Percentiles rank a stretch among this genome's conserved stretches.
phyloP scores from a whole-genome alignment of 2,797 vertebrate species.

The Premnoplex brunnescens region DNA sequence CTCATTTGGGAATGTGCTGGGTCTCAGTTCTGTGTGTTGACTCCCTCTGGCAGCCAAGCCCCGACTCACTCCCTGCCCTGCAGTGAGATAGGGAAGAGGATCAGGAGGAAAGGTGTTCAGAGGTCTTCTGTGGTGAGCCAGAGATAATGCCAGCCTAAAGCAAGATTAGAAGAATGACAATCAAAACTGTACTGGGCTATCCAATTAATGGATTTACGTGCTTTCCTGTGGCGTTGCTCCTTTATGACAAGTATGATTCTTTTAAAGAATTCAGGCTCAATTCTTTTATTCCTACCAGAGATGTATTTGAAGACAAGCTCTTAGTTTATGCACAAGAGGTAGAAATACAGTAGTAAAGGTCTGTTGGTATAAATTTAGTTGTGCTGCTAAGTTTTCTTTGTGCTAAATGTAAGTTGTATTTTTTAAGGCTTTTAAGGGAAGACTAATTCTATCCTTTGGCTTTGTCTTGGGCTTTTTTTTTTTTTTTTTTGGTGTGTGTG shows the following conservation, averaged over 20 bases:
- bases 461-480: not conserved
- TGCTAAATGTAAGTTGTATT: not conserved
- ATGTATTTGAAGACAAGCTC: not conserved
- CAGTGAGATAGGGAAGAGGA: not conserved
- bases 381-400: not conserved
- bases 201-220: not conserved
- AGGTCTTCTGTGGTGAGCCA: not conserved
- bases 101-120: not conserved
- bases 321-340: not conserved
- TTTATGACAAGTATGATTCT: not conserved
- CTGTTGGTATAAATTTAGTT: not conserved
- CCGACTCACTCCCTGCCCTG: fast-evolving
- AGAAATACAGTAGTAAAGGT: not conserved
- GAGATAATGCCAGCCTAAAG: not conserved
- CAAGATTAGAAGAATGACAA: not conserved
- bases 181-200: not conserved
- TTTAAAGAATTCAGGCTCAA: not conserved
- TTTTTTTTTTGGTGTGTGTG: not conserved
- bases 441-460: not conserved
- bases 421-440: not conserved
- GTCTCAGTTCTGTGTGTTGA: not conserved
- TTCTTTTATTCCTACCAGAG: not conserved
- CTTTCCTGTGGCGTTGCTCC: not conserved
- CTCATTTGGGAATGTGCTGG: fast-evolving
- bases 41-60: not conserved